Base-by-base conservation (phyloP, 2,797 vertebrate species). In the Gastrophryne carolinensis region DNA sequence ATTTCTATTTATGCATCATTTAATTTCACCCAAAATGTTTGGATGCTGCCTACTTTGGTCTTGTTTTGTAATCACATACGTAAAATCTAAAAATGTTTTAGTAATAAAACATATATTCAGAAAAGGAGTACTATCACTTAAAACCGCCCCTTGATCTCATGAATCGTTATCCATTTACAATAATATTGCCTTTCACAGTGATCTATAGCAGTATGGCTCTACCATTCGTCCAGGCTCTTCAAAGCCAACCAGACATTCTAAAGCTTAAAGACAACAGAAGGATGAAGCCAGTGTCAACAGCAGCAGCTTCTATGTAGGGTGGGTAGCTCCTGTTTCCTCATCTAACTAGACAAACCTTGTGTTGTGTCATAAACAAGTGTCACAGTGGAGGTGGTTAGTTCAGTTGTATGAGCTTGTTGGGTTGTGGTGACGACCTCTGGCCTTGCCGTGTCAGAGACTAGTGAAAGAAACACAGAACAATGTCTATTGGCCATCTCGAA, bases 401-500 rank as follows among this genome's bases (percentile, higher is more conserved):
- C 67, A 11, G 50, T 13, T 49, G 53, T 57, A 17, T 29, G 74
- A 4, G 11, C 49, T 27, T 26, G 50, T 23, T 66, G 44, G 66
- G 64, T 5, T 2, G 58, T 77, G 50, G 65, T 56, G 67, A 47
- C 69, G 67, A 47, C 69, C 67, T 77, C 74, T n/a, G 66, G 57
- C 23, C 19, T 49, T 3, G 67, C 37, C 17, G 58, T 77, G 19
- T 64, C 37, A 26, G 67, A 35, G 15, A 64, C 74, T 64, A 71
- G 26, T 49, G 50, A 57, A 37, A 77, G 37, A 77, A 75, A 77
- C 13, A 57, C 57, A 64, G 26, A 19, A 77, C 15, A 57, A 53
- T 44, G 54, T 65, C 50, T 30, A 50, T 39, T 39, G 3, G 56
- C 29, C 39, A 26, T 12, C 8, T 24, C 19, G 10, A 34, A 35